phyloP scores from a whole-genome alignment of 2,113 vertebrate species.

The Anhinga anhinga region DNA sequence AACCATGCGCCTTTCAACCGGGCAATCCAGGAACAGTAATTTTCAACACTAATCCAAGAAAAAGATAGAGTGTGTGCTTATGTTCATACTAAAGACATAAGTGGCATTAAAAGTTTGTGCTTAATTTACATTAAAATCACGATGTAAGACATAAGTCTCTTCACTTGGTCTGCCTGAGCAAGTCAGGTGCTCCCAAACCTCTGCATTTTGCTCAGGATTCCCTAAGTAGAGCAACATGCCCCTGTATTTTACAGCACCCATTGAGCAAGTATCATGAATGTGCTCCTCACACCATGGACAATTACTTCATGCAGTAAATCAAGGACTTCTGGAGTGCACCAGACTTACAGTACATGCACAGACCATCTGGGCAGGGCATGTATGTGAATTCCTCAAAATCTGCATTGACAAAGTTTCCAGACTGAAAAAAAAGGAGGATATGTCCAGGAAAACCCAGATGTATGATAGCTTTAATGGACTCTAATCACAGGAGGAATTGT shows the following conservation, averaged over 20 bases:
- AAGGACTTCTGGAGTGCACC: neutral
- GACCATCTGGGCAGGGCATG: conserved; percentile 19
- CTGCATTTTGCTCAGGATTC: neutral
- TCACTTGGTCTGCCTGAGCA: neutral
- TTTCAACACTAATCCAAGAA: neutral
- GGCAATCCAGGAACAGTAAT: neutral
- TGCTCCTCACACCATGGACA: neutral
- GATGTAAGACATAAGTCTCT: neutral
- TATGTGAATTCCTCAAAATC: neutral
- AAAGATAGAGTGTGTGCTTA: neutral
- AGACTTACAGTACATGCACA: neutral
- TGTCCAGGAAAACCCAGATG: neutral
- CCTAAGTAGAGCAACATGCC: neutral
- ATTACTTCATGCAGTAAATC: conserved; percentile 8
- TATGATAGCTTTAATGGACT: neutral
- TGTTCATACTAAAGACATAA: neutral
- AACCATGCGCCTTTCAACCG: neutral
- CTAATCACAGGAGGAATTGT: neutral
- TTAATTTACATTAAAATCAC: neutral
- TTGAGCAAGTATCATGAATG: neutral
- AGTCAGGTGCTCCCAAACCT: neutral
- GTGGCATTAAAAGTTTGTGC: neutral
- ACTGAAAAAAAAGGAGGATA: neutral
- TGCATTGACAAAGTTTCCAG: neutral
- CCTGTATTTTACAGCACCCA: neutral